Conservation (phyloP, 92 coral and sea anemone species). For the Anthopleura xanthogrammica region DNA sequence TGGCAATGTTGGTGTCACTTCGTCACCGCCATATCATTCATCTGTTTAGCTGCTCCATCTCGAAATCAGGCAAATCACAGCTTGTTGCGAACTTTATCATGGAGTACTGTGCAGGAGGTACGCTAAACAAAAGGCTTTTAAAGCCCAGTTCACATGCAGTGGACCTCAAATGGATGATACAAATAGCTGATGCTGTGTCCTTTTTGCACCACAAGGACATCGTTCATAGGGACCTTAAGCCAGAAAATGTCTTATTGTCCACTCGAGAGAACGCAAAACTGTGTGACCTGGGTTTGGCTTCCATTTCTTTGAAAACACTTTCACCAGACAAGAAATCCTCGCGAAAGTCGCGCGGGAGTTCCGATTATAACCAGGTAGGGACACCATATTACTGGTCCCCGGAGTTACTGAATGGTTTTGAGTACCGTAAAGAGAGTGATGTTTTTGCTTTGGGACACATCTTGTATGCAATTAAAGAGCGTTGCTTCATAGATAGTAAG, state of each 20-base stretch:
- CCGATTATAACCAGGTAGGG: constrained; percentile 14
- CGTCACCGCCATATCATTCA: constrained; percentile 38
- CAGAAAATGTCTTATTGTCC: constrained; percentile 76
- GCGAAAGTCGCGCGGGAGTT: not conserved
- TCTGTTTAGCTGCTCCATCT: constrained; percentile 38
- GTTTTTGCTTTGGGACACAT: constrained; percentile 78
- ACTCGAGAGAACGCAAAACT: constrained; percentile 67
- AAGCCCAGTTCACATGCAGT: constrained; percentile 58
- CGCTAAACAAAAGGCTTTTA: constrained; percentile 56
- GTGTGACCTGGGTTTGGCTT: constrained; percentile 85
- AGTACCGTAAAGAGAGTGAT: constrained; percentile 62
- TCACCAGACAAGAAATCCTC: constrained; percentile 3
- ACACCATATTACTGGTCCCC: constrained; percentile 65
- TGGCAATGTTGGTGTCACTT: constrained; percentile 39
- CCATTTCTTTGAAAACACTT: constrained; percentile 26
- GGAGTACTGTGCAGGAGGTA: constrained; percentile 86
- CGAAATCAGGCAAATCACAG: constrained; percentile 23
- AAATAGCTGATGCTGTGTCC: constrained; percentile 71
- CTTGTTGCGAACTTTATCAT: constrained; percentile 45
- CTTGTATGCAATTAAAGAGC: constrained; percentile 73
- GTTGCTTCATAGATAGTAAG: constrained; percentile 50
- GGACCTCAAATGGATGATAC: constrained; percentile 78
- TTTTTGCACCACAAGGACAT: constrained; percentile 63
- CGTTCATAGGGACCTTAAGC: constrained; percentile 82
- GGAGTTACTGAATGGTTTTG: constrained; percentile 52